A percentile compares a stretch with the other conserved stretches of the same genome.
Conservation (phyloP, 1,140 invertebrate species). For the Aleiodes sp. region DNA sequence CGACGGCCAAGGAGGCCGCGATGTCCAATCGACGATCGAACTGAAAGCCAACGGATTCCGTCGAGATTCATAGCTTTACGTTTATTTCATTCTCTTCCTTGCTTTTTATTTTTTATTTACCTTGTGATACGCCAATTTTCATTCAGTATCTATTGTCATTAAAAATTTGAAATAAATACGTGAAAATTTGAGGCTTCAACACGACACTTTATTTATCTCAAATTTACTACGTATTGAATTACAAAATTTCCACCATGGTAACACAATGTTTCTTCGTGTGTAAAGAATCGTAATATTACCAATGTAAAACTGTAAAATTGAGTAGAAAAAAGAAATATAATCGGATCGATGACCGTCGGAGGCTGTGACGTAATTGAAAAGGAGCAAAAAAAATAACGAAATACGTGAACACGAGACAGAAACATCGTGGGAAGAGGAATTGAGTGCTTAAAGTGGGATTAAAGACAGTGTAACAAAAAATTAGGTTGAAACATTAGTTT, state of each 20-base stretch:
- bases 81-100: not conserved
- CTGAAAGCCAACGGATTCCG: not conserved
- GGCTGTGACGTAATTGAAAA: constrained; percentile 10
- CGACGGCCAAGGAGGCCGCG: not conserved
- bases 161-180: not conserved
- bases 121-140: no score
- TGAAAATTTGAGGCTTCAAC: no score
- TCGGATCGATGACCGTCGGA: not conserved
- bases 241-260: no score
- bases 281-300: no score
- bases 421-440: no score
- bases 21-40: constrained; percentile 6
- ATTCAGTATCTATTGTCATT: not conserved
- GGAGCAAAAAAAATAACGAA: no score
- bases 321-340: not conserved
- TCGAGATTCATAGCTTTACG: not conserved
- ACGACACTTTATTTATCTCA: no score
- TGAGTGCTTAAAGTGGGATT: not conserved
- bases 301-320: no score
- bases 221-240: no score
- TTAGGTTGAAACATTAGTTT: not conserved
- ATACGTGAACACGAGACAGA: no score
- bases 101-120: not conserved
- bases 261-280: no score
- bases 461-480: not conserved